These are phyloP conservation scores for Glandiceps talaboti DNA, from an alignment of 53 echinoderm and acorn worm species.

Conservation along the genomic window DNA sequence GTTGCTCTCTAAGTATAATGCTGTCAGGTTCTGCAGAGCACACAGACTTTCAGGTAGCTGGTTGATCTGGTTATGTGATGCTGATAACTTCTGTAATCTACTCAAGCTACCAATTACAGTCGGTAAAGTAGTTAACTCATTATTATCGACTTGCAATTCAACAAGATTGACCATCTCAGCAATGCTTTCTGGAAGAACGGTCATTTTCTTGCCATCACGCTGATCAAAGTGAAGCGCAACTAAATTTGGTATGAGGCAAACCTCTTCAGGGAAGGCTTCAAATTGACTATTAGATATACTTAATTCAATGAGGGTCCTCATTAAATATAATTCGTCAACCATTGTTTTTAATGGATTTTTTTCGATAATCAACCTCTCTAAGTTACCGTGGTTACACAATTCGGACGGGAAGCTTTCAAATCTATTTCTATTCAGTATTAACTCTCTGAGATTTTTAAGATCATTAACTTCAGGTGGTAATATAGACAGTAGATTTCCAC, in stretches of 20 bases:
- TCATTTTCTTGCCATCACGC: constrained; percentile 41
- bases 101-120: constrained; percentile 26
- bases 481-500: constrained; percentile 32
- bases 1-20: constrained; percentile 51
- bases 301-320: constrained; percentile 42
- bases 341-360: constrained; percentile 50
- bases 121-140: constrained; percentile 46
- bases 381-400: constrained; percentile 39
- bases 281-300: constrained; percentile 68
- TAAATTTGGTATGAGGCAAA: constrained; percentile 53
- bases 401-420: constrained; percentile 58
- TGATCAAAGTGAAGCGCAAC: constrained; percentile 48
- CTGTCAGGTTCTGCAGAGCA: constrained; percentile 42
- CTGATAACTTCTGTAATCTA: constrained; percentile 40
- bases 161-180: constrained; percentile 46
- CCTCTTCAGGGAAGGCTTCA: constrained; percentile 39
- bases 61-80: constrained; percentile 39
- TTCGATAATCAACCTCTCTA: constrained; percentile 50
- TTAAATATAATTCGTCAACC: constrained; percentile 50
- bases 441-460: constrained; percentile 34
- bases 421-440: constrained; percentile 47
- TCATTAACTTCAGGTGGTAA: constrained; percentile 45
- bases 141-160: constrained; percentile 63
- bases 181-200: constrained; percentile 41
- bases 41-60: constrained; percentile 54